Evolutionary conservation across 2,797 vertebrate species (phyloP).

Genomic region (Perdix hodgsoniae): DNA sequence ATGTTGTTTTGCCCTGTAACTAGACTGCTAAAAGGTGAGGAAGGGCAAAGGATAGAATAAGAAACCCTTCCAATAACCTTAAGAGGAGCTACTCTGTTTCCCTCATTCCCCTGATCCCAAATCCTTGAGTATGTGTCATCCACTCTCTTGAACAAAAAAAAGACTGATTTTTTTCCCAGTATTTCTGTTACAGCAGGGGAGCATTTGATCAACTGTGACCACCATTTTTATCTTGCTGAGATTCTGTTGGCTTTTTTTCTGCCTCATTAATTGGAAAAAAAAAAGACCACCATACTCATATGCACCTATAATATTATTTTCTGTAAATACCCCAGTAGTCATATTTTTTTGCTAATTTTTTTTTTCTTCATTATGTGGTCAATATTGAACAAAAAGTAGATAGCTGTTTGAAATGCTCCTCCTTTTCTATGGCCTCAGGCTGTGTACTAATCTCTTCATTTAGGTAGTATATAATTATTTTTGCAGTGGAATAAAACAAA

Average conservation of each 20-base stretch:
- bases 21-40: not conserved
- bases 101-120: not conserved
- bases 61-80: not conserved
- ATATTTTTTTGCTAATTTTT: not conserved
- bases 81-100: slow-evolving; percentile 11
- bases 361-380: not conserved
- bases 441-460: not conserved
- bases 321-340: not conserved
- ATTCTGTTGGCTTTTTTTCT: not conserved
- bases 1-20: not conserved
- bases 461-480: not conserved
- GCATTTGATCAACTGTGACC: not conserved
- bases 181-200: not conserved
- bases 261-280: not conserved
- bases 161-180: not conserved
- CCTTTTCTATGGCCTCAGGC: not conserved
- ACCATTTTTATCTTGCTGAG: not conserved
- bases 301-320: not conserved
- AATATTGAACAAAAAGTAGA: not conserved
- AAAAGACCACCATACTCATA: not conserved
- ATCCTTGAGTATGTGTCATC: not conserved
- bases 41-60: not conserved
- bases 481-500: not conserved
- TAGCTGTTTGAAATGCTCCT: not conserved
- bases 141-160: slow-evolving; percentile 36